Conservation (phyloP, 2,888 invertebrate genomes). For the Apamea crenata region DNA sequence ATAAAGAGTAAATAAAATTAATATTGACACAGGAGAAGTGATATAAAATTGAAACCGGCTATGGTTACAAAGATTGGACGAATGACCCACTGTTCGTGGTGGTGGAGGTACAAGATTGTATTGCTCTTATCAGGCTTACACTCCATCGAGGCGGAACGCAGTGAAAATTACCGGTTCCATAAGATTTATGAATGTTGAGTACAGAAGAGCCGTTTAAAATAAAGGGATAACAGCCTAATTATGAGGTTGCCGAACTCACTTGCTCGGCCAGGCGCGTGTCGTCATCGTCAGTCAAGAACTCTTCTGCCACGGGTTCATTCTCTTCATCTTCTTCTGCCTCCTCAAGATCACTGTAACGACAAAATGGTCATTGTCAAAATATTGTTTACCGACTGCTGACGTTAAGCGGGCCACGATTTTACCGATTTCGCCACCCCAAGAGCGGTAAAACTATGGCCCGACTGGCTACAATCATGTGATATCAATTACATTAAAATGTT, state of each 20-base stretch:
- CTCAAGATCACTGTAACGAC: slow-evolving; percentile 70
- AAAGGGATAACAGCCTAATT: neutral
- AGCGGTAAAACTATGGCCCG: neutral
- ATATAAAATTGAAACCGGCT: neutral
- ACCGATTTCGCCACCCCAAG: neutral
- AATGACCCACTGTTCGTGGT: neutral
- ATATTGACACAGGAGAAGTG: neutral
- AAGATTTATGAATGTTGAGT: neutral
- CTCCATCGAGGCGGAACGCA: neutral
- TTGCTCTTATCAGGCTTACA: neutral
- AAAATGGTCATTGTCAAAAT: neutral
- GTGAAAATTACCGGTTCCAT: neutral
- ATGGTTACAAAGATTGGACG: neutral
- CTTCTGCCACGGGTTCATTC: slow-evolving; percentile 70
- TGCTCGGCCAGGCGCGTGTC: slow-evolving; percentile 66
- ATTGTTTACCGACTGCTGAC: neutral
- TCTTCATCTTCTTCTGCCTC: slow-evolving; percentile 77
- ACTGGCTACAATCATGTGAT: neutral
- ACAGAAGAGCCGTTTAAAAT: neutral
- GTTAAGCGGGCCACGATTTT: neutral
- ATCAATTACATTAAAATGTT: neutral
- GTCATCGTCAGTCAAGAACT: slow-evolving; percentile 66
- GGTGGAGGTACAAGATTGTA: neutral
- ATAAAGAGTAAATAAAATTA: neutral
- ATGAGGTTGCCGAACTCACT: slow-evolving; percentile 54